Percentiles rank a stretch among this genome's conserved stretches.
These are phyloP conservation scores for Platycercus adscitus DNA, from an alignment of 2,113 vertebrate species.

Conservation along the genomic window DNA sequence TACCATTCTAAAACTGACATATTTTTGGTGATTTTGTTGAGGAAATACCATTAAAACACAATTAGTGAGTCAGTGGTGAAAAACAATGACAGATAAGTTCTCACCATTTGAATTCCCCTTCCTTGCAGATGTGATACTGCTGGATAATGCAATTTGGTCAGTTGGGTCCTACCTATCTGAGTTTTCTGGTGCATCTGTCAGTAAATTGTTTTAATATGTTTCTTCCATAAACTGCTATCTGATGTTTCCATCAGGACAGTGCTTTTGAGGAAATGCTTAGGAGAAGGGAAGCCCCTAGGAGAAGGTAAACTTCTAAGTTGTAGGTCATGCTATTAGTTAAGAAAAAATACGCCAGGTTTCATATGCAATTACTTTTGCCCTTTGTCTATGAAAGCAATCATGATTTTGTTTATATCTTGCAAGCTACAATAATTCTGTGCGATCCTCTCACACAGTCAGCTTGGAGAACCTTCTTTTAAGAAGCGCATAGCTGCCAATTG, in stretches of 20 bases:
- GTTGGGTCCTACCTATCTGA: not conserved
- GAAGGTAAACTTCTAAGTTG: not conserved
- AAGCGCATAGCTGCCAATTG: not conserved
- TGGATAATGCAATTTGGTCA: not conserved
- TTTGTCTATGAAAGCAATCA: not conserved
- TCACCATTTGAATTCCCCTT: not conserved
- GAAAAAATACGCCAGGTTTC: not conserved
- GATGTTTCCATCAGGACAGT: not conserved
- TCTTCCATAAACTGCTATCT: not conserved
- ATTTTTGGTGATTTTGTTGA: not conserved
- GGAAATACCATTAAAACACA: constrained; percentile 31
- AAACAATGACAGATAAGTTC: not conserved
- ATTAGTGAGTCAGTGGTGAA: constrained; percentile 14
- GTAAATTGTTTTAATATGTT: not conserved
- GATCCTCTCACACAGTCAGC: not conserved
- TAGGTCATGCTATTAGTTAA: not conserved
- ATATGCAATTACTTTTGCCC: not conserved
- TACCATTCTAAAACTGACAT: constrained; percentile 14
- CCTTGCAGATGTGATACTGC: not conserved
- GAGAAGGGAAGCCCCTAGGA: not conserved
- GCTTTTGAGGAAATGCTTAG: not conserved
- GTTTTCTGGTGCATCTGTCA: not conserved
- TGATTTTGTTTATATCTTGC: not conserved
- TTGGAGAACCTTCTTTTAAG: not conserved
- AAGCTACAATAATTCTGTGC: not conserved